Evolutionary conservation across 64 coral and sea anemone genomes (phyloP), one percentile per base, ranked within the genome.

Genomic region (Catalaphyllia jardinei): DNA sequence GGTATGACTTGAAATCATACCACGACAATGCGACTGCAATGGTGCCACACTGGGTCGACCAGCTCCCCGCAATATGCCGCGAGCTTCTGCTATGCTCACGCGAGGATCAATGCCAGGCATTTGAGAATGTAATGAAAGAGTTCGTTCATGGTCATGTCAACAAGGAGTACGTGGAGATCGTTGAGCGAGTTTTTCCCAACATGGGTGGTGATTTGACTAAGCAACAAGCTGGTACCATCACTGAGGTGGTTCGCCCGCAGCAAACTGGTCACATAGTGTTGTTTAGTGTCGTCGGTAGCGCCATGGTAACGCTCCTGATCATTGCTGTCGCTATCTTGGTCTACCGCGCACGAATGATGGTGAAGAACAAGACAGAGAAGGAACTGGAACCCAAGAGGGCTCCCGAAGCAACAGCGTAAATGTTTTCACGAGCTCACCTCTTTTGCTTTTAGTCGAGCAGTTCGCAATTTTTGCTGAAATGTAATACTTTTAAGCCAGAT

Each of bases 81-180:
- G 76, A 89, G 51, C 24, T 79, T 24, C 18, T 89, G 61, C 60
- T 17, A 63, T 79, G 87, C 46, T 54, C 87, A 13, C 57, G 87
- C 0, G 61, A 89, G 50, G 76, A 38, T 13, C 52, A 52, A 52
- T 89, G 87, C 62, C 29, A 79, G 57, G 76, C 52, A n/a, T 89
- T 89, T 79, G 87, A 89, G 22, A 52, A 52, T 4, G 64, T 29
- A 8, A 78, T 78, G 1, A 0, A 79, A 28, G 62, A 27, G 25
- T 89, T 89, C 38, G 75, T 88, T 27, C 52, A 88, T 15, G 86
- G 62, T 33, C 74, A 88, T 77, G 59, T 88, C 14, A 88, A 88
- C 35, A 35, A 31, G 33, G 33, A 76, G 54, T 88, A 75, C 74
- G 72, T 88, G 52, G 39, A 60, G 22, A 28, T 79, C 25, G 75